Base-by-base conservation (phyloP, 1,140 invertebrate genomes). In the Drosophila nikananu region DNA sequence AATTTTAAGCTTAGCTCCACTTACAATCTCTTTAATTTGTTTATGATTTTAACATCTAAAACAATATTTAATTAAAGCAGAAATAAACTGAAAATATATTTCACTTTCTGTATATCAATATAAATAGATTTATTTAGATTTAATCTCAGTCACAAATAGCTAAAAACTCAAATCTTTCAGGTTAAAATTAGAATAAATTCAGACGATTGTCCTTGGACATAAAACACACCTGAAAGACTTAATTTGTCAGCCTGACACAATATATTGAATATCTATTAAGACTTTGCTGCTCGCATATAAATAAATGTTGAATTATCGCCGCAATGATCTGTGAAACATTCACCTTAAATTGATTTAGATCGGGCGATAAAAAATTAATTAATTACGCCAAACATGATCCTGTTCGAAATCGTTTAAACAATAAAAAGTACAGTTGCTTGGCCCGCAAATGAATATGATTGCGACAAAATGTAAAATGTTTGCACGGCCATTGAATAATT, bases 261-360 rank as follows among this genome's bases (percentile, higher is more conserved):
- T 27, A 23, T 39, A 64, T 64, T 64, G 23, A 66, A 49, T 49
- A 67, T 65, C 23, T 35, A 68, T 51, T 68, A 51, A 51, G 46
- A 17, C 27, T 39, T 25, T 51, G 3, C 19, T 39, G 41, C 25
- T 30, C 15, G 35, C 5, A 23, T 42, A 55, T 67, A 71, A 67
- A 67, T 46, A 67, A 55, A 44, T 19, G 13, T 15, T 21, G 39
- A 55, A 30, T 67, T 71, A 55, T 67, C 67, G 15, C 3, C 2
- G n/a, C 30, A 25, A 23, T 30, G n/a, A 49, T 74, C 48, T 75
- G 72, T 75, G 52, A 75, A 75, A 67, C 63, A 71, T 55, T 71
- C 63, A 55, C 67, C 67, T 71, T 71, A 55, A 71, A 67, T 67
- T 67, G 67, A 67, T 67, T 73, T 17, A 35, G 44, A 59, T 60